These are phyloP conservation scores for Erpobdella octoculata DNA, from an alignment of 2,888 invertebrate genomes.

Conservation along the genomic window DNA sequence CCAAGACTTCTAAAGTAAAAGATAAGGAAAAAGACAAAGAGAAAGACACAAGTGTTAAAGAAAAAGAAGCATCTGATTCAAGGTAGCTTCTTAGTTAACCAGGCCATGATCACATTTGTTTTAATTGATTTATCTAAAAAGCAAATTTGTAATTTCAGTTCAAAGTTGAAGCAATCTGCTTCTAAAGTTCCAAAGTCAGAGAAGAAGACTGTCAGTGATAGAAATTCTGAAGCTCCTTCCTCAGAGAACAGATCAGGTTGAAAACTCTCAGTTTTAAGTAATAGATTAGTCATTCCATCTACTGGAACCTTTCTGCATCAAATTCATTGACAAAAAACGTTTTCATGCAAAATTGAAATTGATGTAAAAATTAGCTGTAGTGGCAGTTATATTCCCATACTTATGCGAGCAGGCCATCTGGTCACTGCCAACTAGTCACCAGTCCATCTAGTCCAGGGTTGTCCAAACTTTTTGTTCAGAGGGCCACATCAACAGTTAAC, in stretches of 20 bases:
- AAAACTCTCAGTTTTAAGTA: no score
- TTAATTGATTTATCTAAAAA: not conserved
- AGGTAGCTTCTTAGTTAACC: not conserved
- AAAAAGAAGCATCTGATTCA: slow-evolving; percentile 30
- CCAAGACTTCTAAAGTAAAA: not conserved
- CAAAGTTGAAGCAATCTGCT: not conserved
- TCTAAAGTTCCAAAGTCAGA: not conserved
- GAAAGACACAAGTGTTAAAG: slow-evolving; percentile 7
- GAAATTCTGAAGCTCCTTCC: no score
- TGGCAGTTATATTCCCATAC: no score
- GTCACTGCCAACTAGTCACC: no score
- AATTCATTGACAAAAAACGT: not conserved
- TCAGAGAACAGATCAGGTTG: no score
- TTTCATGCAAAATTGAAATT: not conserved
- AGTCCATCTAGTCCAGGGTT: no score
- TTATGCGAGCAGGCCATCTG: no score
- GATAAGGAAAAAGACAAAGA: slow-evolving; percentile 21
- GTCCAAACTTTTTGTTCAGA: no score
- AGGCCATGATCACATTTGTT: not conserved
- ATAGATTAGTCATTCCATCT: no score
- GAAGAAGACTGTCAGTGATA: not conserved
- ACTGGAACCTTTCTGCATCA: no score
- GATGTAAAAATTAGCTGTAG: no score
- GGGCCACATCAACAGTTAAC: no score
- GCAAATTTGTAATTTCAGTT: not conserved